Base-by-base conservation (phyloP, 1,140 invertebrate species). In the Papilio aristodemus region DNA sequence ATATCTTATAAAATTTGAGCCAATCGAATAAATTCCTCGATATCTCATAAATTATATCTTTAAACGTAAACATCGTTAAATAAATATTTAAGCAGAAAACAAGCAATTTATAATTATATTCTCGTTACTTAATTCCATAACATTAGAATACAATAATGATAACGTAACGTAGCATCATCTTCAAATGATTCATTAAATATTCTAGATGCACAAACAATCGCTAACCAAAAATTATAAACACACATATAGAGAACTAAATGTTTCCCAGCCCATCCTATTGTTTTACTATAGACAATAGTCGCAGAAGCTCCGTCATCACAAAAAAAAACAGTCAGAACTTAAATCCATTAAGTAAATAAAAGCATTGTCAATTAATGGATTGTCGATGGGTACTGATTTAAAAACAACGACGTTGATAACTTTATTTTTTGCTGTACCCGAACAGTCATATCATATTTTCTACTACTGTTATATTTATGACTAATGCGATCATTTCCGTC, bases 181-280 rank as follows among this genome's bases (percentile, higher is more conserved):
- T 54, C 19, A 17, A 22, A 41, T 17, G 27, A 32, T 32, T 32
- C 27, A 32, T 32, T 32, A 3, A 32, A 1, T 17, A 50, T 8
- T 22, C 46, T 22, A 9, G 9, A 22, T 22, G 46, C 19, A 54
- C 46, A 54, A 54, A 54, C 46, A 54, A 54, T 54, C 11, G 46
- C 8, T 54, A 22, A 54, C 46, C 46, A 54, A 54, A 54, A 54
- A 54, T 54, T 10, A 22, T 54, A 54, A 54, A 54, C 46, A 54
- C 46, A 19, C 17, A 50, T 46, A 11, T 10, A 54, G 8, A 11
- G 46, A 54, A 22, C 46, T 17, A 19, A 54, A 54, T 54, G 22
- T 54, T 54, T 54, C 46, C 46, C 22, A 10, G 17, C 11, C 19
- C 46, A 54, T 25, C 46, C 46, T 54, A 54, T 54, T 54, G 46